Evolutionary conservation across 2,888 invertebrate species (phyloP), one percentile per base, ranked within the genome.

Genomic region (Ectropis crepuscularia): DNA sequence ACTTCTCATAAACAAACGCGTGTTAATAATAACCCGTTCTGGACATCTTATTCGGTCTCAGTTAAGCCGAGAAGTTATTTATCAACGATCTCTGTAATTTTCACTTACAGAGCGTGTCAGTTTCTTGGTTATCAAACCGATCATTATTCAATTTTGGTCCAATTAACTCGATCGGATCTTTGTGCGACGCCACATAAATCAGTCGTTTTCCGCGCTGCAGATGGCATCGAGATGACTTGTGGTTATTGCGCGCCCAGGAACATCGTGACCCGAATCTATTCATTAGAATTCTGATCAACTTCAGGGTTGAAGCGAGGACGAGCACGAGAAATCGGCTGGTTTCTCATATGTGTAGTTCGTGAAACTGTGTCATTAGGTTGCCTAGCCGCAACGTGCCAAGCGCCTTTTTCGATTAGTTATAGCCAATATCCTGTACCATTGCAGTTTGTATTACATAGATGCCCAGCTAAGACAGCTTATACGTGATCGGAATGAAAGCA

Each of bases 381-480:
- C 78, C 77, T 79, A 79, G 75, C 74, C 68, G 75, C 74, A 66
- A 75, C 71, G 70, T 76, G 75, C 54, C 70, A 74, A 77, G 77
- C 75, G 73, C 86, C 85, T 82, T 87, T 85, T 87, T 74, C 70
- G 81, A 80, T 81, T 73, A 77, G 76, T 80, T 82, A 85, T 82
- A 79, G 79, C 77, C 82, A 73, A 85, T 85, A 85, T 89, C 87
- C 87, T 87, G 85, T 80, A 70, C 73, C 67, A 74, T 69, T 75
- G 74, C 75, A 71, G 77, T 79, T 81, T 81, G 81, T 79, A 78
- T 80, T 85, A 84, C 87, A 85, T 86, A 86, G 83, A 84, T 77
- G 83, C 78, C 79, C 76, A 81, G 72, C 80, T 78, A 75, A 81
- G 81, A 82, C 80, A 75, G 72, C 67, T 70, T 67, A 71, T 60